phyloP scores from a whole-genome alignment of 2,797 vertebrate genomes.

The Telmatherina bonti region DNA sequence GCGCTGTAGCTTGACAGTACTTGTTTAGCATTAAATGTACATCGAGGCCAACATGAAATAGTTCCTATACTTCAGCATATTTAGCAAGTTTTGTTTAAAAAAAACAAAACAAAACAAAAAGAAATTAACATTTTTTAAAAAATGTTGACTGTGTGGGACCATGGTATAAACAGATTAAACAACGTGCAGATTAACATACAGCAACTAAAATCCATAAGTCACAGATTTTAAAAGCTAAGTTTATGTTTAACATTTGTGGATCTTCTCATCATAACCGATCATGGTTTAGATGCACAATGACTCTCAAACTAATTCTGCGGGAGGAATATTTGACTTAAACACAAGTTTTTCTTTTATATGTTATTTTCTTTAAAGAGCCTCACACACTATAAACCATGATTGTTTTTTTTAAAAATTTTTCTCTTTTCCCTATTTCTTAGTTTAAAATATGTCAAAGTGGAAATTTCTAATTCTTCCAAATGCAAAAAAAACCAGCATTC shows the following conservation, averaged over 20 bases:
- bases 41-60: no score
- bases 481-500: constrained; percentile 42
- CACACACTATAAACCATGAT: background rate
- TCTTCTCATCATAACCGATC: background rate
- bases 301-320: background rate
- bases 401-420: background rate
- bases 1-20: no score
- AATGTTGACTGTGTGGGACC: no score
- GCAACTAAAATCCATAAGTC: background rate
- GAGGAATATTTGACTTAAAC: background rate
- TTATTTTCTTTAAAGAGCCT: no score
- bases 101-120: no score
- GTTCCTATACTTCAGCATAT: no score
- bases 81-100: no score
- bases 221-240: background rate
- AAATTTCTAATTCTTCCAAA: background rate
- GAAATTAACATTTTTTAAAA: no score
- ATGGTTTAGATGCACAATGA: background rate
- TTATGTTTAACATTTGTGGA: background rate
- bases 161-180: no score
- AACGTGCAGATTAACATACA: background rate
- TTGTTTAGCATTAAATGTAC: no score
- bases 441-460: background rate
- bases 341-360: background rate
- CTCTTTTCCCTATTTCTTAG: background rate